phyloP scores from a whole-genome alignment of 2,888 invertebrate species.

The Volucella zonaria region DNA sequence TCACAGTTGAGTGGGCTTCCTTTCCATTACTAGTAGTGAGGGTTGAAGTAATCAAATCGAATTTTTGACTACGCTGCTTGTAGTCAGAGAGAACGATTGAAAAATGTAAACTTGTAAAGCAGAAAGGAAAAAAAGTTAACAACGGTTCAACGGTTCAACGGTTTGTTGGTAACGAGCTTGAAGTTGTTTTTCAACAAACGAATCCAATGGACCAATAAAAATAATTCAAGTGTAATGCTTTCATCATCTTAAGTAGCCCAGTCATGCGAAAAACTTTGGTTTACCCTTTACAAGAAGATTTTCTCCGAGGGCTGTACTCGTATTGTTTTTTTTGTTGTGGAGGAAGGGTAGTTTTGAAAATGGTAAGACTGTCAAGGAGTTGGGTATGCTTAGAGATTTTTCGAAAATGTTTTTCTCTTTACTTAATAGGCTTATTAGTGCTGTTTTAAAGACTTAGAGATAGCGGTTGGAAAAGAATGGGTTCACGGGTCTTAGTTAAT shows the following conservation, averaged over 20 bases:
- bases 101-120: slow-evolving; percentile 21
- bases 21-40: slow-evolving; percentile 20
- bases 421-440: too few relatives aligned
- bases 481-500: too few relatives aligned
- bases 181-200: background rate
- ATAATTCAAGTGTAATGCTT: slow-evolving; percentile 21
- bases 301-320: background rate
- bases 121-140: background rate
- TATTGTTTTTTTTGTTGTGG: background rate
- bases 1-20: slow-evolving; percentile 38
- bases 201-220: slow-evolving; percentile 32
- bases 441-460: too few relatives aligned
- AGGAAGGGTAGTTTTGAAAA: too few relatives aligned
- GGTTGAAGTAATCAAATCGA: slow-evolving; percentile 34
- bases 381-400: too few relatives aligned
- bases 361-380: too few relatives aligned
- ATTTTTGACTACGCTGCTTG: background rate
- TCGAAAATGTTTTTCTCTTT: too few relatives aligned
- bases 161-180: background rate
- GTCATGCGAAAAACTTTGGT: slow-evolving; percentile 20
- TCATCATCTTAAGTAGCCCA: slow-evolving; percentile 21
- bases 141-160: background rate
- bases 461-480: too few relatives aligned
- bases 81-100: slow-evolving; percentile 25
- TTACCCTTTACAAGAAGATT: slow-evolving; percentile 14